Conservation (phyloP, 2,797 vertebrate genomes). For the Choloepus didactylus region DNA sequence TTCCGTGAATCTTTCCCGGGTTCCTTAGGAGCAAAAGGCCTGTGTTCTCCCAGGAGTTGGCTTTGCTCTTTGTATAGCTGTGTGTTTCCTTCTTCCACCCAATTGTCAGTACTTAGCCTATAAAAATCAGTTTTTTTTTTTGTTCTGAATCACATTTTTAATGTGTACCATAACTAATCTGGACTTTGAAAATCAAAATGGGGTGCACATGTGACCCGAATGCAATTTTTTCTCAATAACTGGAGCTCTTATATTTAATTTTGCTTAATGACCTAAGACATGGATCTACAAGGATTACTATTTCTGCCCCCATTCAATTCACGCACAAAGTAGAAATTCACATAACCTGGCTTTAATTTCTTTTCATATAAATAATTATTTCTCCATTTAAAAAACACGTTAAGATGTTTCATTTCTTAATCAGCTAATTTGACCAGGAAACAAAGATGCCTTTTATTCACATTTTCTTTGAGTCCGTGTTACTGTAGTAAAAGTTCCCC, state of each 20-base stretch:
- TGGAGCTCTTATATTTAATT: conserved; percentile 84
- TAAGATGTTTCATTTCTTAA: conserved; percentile 90
- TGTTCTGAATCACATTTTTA: conserved; percentile 77
- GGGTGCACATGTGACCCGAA: conserved; percentile 80
- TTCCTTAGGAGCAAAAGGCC: conserved; percentile 61
- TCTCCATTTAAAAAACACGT: conserved; percentile 88
- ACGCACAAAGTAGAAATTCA: conserved; percentile 88
- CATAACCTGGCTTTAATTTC: conserved; percentile 86
- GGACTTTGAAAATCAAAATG: conserved; percentile 74
- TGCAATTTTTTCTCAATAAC: conserved; percentile 79
- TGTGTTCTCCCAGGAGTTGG: not conserved
- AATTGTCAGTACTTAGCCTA: conserved; percentile 50
- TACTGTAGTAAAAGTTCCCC: conserved; percentile 89
- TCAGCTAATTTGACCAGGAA: conserved; percentile 90
- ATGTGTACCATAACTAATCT: conserved; percentile 75
- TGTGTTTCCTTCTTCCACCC: conserved; percentile 68
- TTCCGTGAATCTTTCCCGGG: conserved; percentile 33
- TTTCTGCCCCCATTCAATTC: conserved; percentile 86
- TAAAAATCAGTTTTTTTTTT: conserved; percentile 54
- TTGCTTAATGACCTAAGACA: conserved; percentile 86
- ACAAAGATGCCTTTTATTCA: conserved; percentile 91
- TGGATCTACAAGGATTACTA: conserved; percentile 85
- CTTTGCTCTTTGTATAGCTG: conserved; percentile 17
- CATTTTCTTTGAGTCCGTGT: conserved; percentile 86
- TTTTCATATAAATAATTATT: conserved; percentile 90